Evolutionary conservation across 2,113 vertebrate species (phyloP).

Genomic region (Platichthys flesus): DNA sequence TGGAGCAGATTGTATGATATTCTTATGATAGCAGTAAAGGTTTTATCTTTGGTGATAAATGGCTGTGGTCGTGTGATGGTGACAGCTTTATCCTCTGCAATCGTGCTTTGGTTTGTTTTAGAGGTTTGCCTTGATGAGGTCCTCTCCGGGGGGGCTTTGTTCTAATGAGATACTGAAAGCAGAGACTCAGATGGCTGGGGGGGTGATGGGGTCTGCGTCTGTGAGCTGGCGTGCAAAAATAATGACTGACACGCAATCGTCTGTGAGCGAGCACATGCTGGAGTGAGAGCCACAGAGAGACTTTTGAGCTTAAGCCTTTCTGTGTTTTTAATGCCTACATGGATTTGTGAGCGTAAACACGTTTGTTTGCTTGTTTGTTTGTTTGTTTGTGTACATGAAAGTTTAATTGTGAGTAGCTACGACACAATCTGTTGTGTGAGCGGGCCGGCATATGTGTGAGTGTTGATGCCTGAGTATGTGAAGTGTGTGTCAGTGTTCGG

Average conservation of each 20-base stretch:
- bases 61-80: neutral
- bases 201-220: conserved; percentile 12
- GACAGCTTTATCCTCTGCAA: conserved; percentile 24
- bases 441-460: conserved; percentile 33
- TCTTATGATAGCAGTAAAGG: conserved; percentile 10
- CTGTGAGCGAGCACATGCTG: neutral
- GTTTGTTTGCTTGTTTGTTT: neutral
- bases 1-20: neutral
- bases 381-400: conserved; percentile 33
- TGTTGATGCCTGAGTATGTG: conserved; percentile 19
- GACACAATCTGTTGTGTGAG: conserved; percentile 35
- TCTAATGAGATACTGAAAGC: conserved; percentile 38
- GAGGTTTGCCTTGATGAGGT: conserved; percentile 43
- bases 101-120: conserved; percentile 43
- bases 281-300: neutral
- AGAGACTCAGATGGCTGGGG: conserved; percentile 36
- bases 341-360: neutral
- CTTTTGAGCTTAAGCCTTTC: neutral
- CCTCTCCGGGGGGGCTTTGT: conserved; percentile 16
- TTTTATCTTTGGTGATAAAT: conserved; percentile 21
- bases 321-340: conserved; percentile 1
- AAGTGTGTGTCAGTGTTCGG: conserved; percentile 28
- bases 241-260: conserved; percentile 6
- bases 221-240: conserved; percentile 2
- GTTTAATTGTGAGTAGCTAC: neutral